Evolutionary conservation across 2,888 invertebrate species (phyloP), one percentile per base, ranked within the genome.

Genomic region (Leptopilina drosophilae): DNA sequence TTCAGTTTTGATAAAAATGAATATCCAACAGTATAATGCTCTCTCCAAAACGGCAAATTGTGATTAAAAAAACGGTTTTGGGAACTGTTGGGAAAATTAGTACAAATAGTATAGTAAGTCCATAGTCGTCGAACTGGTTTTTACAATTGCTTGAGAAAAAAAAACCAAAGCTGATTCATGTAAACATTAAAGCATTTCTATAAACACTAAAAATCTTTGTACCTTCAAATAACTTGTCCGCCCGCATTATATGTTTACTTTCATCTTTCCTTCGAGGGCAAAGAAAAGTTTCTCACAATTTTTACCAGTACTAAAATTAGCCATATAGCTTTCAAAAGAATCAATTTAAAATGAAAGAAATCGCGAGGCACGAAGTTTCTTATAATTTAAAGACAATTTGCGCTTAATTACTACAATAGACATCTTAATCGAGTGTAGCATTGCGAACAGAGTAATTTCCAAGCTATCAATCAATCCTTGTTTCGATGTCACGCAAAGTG

Each of bases 71-170:
- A 6, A 5, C 8, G 33, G n/a, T 56, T 73, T n/a, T 56, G 12
- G n/a, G 14, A n/a, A n/a, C 69, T 56, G 33, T 33, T 56, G 26
- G 26, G 56, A 73, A 73, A 73, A 73, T 73, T 56, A 56, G 56
- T 73, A 73, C 56, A 73, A 56, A 73, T 40, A 73, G 53, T 53
- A n/a, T n/a, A 69, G 49, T 67, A 49, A 49, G 69, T 73, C 56
- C 69, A 56, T 53, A 73, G n/a, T 73, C 56, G 73, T 33, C 33
- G 14, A 33, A 40, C 73, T 73, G 56, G 73, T 56, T 73, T 56
- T 33, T n/a, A 56, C 26, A 8, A 42, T n/a, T 73, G 33, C 56
- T 14, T 56, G n/a, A n/a, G 33, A 73, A 73, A 56, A 26, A n/a
- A 26, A 73, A 6, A 11, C 49, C 42, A 42, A 9, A n/a, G 73